Evolutionary conservation across 2,888 invertebrate genomes (phyloP), one percentile per base, ranked within the genome.

Genomic region (Stenoptilia bipunctidactyla): DNA sequence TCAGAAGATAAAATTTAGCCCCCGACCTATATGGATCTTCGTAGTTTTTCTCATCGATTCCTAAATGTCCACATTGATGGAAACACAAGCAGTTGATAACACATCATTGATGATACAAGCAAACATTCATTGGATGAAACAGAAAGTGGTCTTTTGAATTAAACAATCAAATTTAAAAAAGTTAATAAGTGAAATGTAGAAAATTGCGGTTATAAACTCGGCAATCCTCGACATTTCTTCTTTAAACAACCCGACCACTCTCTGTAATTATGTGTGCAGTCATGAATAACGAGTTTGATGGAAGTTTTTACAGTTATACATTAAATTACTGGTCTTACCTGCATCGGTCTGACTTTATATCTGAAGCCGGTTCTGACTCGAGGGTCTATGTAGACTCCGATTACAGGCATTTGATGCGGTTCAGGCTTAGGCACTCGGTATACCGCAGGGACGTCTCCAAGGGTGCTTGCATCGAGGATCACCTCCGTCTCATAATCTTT

Each of bases 341-440:
- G 87, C 65, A 90, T 82, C 1, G 89, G 88, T 57, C 89, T 85
- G 47, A 91, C 89, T 72, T 88, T 86, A 84, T 92, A 92, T 65
- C 87, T 85, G 82, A 91, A 92, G 50, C 92, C 92, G 48, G 91
- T 88, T 50, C 89, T 80, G 46, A 92, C 88, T 41, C 89, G 80
- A 41, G 87, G 86, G 72, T 92, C 91, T 50, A 92, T 86, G 69
- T 89, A 90, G 40, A 91, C 88, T 39, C 92, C 92, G 57, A 89
- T 85, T 39, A 88, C 90, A 0, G 90, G 89, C 62, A 90, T 82
- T 63, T 91, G 89, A 53, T 90, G 86, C 4, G 85, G 72, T 27
- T 85, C 85, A 1, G 89, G 76, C 15, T 86, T 77, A 12, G 88
- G 87, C 12, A 90, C 86, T 15, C 80, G 76, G 62, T 90, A 90